A percentile compares a stretch with the other conserved stretches of the same genome.
Conservation (phyloP, 2,797 vertebrate species). For the Pogonophryne albipinna region DNA sequence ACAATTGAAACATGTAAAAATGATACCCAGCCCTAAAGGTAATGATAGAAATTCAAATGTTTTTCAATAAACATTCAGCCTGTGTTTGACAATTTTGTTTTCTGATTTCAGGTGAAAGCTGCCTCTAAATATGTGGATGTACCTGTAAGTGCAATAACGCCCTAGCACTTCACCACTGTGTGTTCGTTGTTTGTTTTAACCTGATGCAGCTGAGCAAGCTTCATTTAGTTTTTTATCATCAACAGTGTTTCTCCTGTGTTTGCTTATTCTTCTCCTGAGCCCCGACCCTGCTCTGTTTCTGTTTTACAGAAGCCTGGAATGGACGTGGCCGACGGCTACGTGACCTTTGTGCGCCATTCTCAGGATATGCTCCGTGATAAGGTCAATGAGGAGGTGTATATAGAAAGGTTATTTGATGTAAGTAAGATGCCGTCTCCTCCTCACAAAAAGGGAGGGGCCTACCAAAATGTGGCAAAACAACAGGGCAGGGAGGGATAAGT, state of each 20-base stretch:
- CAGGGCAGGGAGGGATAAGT: constrained; percentile 99
- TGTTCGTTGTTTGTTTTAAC: constrained; percentile 15
- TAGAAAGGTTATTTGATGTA: constrained; percentile 99
- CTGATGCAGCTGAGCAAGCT: constrained; percentile 8
- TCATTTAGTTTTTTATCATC: constrained; percentile 4
- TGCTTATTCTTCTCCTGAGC: constrained; percentile 11
- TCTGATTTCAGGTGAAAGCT: constrained; percentile 94
- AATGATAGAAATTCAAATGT: neutral
- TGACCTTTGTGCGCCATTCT: constrained; percentile 99
- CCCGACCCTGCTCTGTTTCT: constrained; percentile 46
- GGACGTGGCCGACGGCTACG: constrained; percentile 99
- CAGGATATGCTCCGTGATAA: constrained; percentile 99
- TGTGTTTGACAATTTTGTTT: constrained; percentile 58
- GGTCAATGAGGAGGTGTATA: constrained; percentile 99
- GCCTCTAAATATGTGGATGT: constrained; percentile 99
- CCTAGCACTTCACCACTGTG: constrained; percentile 4
- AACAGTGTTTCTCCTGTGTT: constrained; percentile 14
- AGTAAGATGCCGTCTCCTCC: constrained; percentile 99
- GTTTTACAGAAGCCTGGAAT: constrained; percentile 95
- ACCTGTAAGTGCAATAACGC: constrained; percentile 90
- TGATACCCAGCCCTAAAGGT: neutral
- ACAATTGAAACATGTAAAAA: neutral
- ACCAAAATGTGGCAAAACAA: constrained; percentile 99
- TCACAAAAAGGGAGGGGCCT: constrained; percentile 91
- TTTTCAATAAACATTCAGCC: neutral